phyloP scores from a whole-genome alignment of 2,113 vertebrate species.

The Origma solitaria region DNA sequence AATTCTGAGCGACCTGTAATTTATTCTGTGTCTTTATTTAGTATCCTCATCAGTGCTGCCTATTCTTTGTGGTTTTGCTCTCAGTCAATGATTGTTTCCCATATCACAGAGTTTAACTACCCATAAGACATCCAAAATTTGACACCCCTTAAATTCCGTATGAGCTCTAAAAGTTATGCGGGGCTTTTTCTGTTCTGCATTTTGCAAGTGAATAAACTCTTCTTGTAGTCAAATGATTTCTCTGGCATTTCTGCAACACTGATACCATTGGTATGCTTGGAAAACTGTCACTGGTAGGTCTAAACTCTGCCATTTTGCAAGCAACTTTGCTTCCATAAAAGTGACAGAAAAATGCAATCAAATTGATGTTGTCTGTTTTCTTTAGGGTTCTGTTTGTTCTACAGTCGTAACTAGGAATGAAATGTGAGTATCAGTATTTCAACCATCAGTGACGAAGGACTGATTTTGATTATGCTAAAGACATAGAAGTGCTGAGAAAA shows the following conservation, averaged over 20 bases:
- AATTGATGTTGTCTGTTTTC: neutral
- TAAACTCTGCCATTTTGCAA: neutral
- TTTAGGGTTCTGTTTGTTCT: neutral
- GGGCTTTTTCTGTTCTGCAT: neutral
- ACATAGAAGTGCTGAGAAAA: neutral
- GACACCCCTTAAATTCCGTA: neutral
- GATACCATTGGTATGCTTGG: neutral
- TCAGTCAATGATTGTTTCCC: neutral
- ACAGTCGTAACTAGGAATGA: neutral
- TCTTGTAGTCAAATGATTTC: neutral
- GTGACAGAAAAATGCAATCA: neutral
- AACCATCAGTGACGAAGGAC: neutral
- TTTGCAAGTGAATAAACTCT: neutral
- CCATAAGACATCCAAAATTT: neutral
- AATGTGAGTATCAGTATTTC: neutral
- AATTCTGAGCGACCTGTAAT: neutral
- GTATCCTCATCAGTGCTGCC: neutral
- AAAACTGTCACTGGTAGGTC: neutral
- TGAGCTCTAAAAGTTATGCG: neutral
- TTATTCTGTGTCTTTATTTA: neutral
- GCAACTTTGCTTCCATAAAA: neutral
- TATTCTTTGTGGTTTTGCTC: neutral
- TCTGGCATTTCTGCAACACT: neutral
- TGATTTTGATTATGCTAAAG: neutral
- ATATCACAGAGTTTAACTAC: neutral